Evolutionary conservation across 1,140 invertebrate species (phyloP).

Genomic region (Scaptomyza hsui): DNA sequence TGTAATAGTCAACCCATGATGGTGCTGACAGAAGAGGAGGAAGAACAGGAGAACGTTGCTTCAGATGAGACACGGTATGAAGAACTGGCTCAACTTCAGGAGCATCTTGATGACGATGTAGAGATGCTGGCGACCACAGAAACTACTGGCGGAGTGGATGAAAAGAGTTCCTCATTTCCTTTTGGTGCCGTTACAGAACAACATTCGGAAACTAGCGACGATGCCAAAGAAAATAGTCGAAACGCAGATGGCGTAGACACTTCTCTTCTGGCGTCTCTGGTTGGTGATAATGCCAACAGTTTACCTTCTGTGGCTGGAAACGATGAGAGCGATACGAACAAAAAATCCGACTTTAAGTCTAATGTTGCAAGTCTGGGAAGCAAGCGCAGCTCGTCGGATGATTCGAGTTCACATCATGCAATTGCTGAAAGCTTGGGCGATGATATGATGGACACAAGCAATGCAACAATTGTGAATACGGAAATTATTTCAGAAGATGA

Average conservation of each 20-base stretch:
- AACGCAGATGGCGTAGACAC: constrained; percentile 66
- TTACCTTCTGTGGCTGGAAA: constrained; percentile 83
- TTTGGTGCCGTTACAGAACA: constrained; percentile 63
- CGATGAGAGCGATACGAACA: constrained; percentile 64
- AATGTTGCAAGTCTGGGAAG: constrained; percentile 46
- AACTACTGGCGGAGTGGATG: constrained; percentile 61
- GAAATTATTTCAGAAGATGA: constrained; percentile 90
- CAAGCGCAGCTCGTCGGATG: constrained; percentile 69
- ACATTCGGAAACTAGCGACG: constrained; percentile 79
- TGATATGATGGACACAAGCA: constrained; percentile 62
- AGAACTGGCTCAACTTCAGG: constrained; percentile 35
- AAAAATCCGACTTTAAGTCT: constrained; percentile 69
- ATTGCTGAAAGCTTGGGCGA: constrained; percentile 65
- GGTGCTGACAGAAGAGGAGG: constrained; percentile 39
- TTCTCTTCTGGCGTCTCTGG: constrained; percentile 75
- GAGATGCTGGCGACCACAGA: constrained; percentile 59
- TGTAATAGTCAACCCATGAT: constrained; percentile 14
- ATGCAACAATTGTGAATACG: constrained; percentile 86
- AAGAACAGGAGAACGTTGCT: constrained; percentile 24
- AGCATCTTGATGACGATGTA: constrained; percentile 61
- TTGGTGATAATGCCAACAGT: constrained; percentile 83
- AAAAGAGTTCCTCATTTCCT: constrained; percentile 83
- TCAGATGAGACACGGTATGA: constrained; percentile 40
- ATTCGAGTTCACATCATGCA: constrained; percentile 61
- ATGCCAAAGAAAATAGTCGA: constrained; percentile 55